Base-by-base conservation (phyloP, 2,113 vertebrate genomes). In the Mormoops blainvillei region DNA sequence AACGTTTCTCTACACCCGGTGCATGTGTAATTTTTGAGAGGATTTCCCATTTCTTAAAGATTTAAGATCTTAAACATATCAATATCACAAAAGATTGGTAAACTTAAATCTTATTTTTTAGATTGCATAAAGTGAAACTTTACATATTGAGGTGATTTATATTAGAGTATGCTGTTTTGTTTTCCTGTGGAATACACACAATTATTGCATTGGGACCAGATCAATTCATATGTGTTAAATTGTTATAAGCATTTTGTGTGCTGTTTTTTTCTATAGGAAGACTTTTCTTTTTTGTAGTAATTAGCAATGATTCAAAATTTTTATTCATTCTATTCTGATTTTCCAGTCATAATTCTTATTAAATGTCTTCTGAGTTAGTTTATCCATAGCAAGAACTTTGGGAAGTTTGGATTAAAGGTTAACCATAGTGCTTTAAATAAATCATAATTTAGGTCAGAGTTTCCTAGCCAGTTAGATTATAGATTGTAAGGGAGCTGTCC, bases 1-100 rank as follows among this genome's bases (percentile, higher is more conserved):
- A 86, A 94, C 31, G 63, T 94, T 96, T 95, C 73, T 19, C 24
- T 8, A 63, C 0, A 52, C 12, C 36, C 18, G 86, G n/a, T 78
- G 36, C 68, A 77, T 82, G 31, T 87, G 19, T 89, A 78, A 88
- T 56, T 94, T 87, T 91, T 88, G 16, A 78, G 54, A 68, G 31
- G 3, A 48, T 73, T 94, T 94, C 9, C n/a, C 82, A 56, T 73
- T 96, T 93, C 58, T 92, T 94, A 73, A 89, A 95, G 31, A 58
- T 12, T 91, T 96, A 95, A 94, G 58, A 95, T 76, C 58, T 86
- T 90, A 92, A 95, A 94, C 91, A 74, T 82, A 76, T 26, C 36
- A 95, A 43, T 77, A 38, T 54, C 31, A 96, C 7, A 68, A 31
- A 97, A 90, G 50, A 92, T 43, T 87, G 61, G 73, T 86, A 92